Base-by-base conservation (phyloP, 92 coral and sea anemone genomes). In the Epizoanthus rinbou region DNA sequence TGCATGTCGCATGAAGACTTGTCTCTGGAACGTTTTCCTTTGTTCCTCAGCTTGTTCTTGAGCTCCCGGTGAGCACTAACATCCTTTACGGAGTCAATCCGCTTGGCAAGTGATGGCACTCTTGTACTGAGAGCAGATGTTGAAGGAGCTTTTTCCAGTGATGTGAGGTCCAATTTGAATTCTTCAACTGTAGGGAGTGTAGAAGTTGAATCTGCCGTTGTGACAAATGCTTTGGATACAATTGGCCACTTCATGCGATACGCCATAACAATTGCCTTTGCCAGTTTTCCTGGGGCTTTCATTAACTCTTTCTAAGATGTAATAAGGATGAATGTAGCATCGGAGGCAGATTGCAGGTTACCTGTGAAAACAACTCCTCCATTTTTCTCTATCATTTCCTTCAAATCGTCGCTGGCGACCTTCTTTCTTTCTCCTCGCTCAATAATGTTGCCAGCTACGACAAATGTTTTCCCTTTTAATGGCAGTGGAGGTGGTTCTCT, bases 401-500 rank as follows among this genome's bases (percentile, higher is more conserved):
- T 82, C 22, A 82, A 23, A 24, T 82, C 80, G 3, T 82, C 71
- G 1, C 79, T 82, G 31, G 62, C 65, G 17, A 82, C 2, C 56
- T 82, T 87, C 64, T 76, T 85, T 37, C 72, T 74, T 8, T 87
- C 90, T 35, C 82, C 85, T 60, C 86, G 81, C 19, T 87, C 87
- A 37, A 6, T 65, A 21, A 87, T 19, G 64, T 69, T 82, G 5
- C 90, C 87, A 25, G 87, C 39, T 17, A 87, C 19, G 33, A 87
- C 87, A 68, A 87, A 87, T 37, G 82, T 82, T 87, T 87, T 80
- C 41, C 63, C 50, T 56, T 81, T 75, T 3, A 87, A 66, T 6
- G 90, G 90, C 22, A 13, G 67, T 10, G 90, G 84, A 54, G 90
- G 87, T 25, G 80, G 87, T 87, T 87, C 87, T 28, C 39, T 82